Percentiles rank a stretch among this genome's conserved stretches.
Evolutionary conservation across 2,888 invertebrate species (phyloP).

Genomic region (Amaurobius ferox): DNA sequence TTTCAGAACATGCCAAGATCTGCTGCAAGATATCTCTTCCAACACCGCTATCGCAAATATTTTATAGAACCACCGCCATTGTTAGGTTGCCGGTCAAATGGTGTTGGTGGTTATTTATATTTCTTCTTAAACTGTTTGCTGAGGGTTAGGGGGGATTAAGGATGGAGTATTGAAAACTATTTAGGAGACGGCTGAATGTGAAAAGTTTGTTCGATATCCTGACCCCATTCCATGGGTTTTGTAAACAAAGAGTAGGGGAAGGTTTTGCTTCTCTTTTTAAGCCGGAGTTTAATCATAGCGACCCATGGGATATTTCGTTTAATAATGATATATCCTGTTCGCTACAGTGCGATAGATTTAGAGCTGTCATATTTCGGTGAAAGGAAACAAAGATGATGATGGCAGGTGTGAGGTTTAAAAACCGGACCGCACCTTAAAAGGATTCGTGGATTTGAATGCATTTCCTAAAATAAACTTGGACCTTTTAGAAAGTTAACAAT

Average conservation of each 20-base stretch:
- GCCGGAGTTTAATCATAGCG: neutral
- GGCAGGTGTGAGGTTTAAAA: too few species aligned
- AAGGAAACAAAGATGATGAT: too few species aligned
- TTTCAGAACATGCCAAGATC: neutral
- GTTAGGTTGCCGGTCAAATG: constrained; percentile 5
- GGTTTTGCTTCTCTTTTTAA: neutral
- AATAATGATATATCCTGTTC: too few species aligned
- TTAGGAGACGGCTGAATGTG: constrained; percentile 1
- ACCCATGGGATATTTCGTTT: too few species aligned
- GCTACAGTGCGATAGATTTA: too few species aligned
- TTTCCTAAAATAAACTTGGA: too few species aligned
- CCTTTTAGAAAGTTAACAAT: too few species aligned
- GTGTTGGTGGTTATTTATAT: constrained; percentile 38
- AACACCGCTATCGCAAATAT: neutral
- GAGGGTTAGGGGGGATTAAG: neutral
- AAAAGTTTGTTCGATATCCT: constrained; percentile 36
- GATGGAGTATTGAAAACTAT: constrained; percentile 7
- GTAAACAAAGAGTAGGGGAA: constrained; percentile 8
- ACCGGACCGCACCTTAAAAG: too few species aligned
- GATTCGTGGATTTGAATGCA: too few species aligned
- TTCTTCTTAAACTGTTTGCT: constrained; percentile 44
- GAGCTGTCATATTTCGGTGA: too few species aligned
- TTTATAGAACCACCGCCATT: neutral
- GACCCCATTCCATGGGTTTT: constrained; percentile 30
- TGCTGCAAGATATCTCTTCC: neutral